Evolutionary conservation across 2,888 invertebrate genomes (phyloP), one percentile per base, ranked within the genome.

Genomic region (Syritta pipiens): DNA sequence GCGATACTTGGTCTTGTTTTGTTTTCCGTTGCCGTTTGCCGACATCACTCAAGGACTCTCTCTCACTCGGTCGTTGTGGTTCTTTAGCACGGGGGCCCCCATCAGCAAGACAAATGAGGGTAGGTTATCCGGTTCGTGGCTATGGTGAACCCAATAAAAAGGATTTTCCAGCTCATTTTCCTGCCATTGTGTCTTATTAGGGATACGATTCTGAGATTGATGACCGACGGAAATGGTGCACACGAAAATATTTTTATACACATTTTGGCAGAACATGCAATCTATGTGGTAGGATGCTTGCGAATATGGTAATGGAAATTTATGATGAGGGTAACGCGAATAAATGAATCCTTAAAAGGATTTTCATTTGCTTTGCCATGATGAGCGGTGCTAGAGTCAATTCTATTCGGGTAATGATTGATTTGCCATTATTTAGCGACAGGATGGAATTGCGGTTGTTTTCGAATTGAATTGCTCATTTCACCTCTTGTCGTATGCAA

Each of bases 91-190:
- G 37, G 48, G 42, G n/a, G n/a, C n/a, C n/a, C n/a, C 51, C 55
- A 53, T 68, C 57, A 40, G 68, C 49, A 79, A 79, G 74, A 79
- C 79, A 74, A 79, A 79, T 79, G 79, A 79, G 79, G 79, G 79
- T 79, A 67, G 62, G 74, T 79, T 79, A 74, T 65, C 79, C 62
- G 55, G 74, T 79, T 60, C 19, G 44, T 57, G 44, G 53, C 28
- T 20, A 44, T 68, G 74, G 79, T 62, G 79, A 74, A 68, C 74
- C 55, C 79, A 74, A 79, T 79, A 79, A 79, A 79, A 79, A 79
- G 79, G 79, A 79, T 79, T 79, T 79, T 74, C 79, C 57, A 68
- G 30, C 67, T 79, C 79, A 79, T 74, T 79, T 74, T 79, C 79
- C 67, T 74, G 68, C 68, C 79, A 79, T 28, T 68, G 79, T 68